Evolutionary conservation across 2,113 vertebrate species (phyloP).

Genomic region (Ochotona princeps): DNA sequence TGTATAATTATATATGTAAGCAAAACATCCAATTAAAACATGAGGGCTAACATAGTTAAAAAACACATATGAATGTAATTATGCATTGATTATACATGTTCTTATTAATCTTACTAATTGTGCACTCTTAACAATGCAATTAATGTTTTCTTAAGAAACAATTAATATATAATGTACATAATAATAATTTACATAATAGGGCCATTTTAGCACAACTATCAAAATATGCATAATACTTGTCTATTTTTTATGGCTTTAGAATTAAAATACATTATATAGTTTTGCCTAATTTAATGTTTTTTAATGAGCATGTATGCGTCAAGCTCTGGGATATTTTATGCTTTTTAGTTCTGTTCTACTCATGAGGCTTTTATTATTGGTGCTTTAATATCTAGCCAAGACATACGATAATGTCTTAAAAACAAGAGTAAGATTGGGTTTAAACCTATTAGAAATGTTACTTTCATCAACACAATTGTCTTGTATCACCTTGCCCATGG

Average conservation of each 20-base stretch:
- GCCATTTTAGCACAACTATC: neutral
- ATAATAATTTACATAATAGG: neutral
- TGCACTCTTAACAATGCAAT: neutral
- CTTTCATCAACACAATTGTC: neutral
- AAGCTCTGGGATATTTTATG: neutral
- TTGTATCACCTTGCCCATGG: neutral
- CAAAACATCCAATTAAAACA: neutral
- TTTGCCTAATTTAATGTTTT: neutral
- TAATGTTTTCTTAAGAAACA: neutral
- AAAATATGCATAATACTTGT: neutral
- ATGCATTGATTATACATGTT: neutral
- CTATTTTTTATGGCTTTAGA: neutral
- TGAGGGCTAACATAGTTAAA: neutral
- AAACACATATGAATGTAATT: neutral
- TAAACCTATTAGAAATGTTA: neutral
- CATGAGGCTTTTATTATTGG: neutral
- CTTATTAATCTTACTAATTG: neutral
- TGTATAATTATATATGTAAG: neutral
- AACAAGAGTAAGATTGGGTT: too few species aligned
- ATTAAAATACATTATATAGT: neutral
- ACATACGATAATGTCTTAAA: neutral
- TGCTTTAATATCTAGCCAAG: neutral
- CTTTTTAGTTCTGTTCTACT: neutral
- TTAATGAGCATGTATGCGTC: neutral
- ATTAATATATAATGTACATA: neutral